Evolutionary conservation across 2,888 invertebrate genomes (phyloP).

Genomic region (Mamestra brassicae): DNA sequence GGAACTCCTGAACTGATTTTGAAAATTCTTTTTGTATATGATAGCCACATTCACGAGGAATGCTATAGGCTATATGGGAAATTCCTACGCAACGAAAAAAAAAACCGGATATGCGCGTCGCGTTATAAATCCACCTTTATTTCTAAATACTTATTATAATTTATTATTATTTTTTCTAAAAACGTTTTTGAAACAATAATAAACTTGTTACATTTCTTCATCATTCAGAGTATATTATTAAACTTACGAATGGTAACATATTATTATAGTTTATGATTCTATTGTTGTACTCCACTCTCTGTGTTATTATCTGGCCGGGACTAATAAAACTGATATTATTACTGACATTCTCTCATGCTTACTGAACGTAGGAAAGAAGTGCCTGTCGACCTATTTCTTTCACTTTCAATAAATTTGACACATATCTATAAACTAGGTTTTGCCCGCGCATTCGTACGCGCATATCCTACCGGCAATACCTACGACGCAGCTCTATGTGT

Average conservation of each 20-base stretch:
- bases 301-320: slow-evolving; percentile 12
- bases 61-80: too few species aligned
- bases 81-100: too few species aligned
- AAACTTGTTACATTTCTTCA: slow-evolving; percentile 14
- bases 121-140: too few species aligned
- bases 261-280: slow-evolving; percentile 15
- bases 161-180: not conserved
- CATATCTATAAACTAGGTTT: not conserved
- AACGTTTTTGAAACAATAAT: slow-evolving; percentile 10
- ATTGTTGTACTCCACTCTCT: slow-evolving; percentile 20
- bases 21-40: too few species aligned
- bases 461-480: too few species aligned
- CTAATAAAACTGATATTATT: slow-evolving; percentile 23
- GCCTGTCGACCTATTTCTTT: not conserved
- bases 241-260: slow-evolving; percentile 17
- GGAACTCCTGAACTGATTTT: too few species aligned
- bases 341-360: not conserved
- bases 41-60: too few species aligned
- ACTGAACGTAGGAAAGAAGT: not conserved
- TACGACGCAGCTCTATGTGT: too few species aligned
- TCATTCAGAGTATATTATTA: slow-evolving; percentile 26
- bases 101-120: too few species aligned
- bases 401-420: not conserved
- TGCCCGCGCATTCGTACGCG: too few species aligned
- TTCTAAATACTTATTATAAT: too few species aligned